A percentile compares a stretch with the other conserved stretches of the same genome.
These are phyloP conservation scores for Pandemis heparana DNA, from an alignment of 2,888 invertebrate genomes.

Conservation along the genomic window DNA sequence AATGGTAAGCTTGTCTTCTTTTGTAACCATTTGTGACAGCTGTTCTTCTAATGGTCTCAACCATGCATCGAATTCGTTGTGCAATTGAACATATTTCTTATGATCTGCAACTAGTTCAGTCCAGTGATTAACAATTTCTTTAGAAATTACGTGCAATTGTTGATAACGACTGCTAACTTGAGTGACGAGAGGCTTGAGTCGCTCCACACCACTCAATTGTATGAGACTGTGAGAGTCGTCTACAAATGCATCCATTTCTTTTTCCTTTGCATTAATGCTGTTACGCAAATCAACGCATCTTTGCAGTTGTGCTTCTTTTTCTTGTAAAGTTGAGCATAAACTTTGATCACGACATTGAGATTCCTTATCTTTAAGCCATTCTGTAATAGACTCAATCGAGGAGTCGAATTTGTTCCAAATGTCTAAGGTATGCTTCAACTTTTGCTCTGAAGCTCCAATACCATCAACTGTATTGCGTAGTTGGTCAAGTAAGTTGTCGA, in stretches of 20 bases:
- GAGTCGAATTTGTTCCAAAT: constrained; percentile 96
- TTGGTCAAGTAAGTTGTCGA: constrained; percentile 88
- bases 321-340: constrained; percentile 91
- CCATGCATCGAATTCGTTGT: constrained; percentile 92
- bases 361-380: constrained; percentile 95
- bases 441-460: constrained; percentile 89
- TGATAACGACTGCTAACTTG: constrained; percentile 96
- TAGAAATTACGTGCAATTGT: constrained; percentile 91
- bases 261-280: constrained; percentile 92
- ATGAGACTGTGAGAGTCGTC: constrained; percentile 95
- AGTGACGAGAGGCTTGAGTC: constrained; percentile 93
- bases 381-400: constrained; percentile 91
- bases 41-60: constrained; percentile 90
- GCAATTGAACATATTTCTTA: constrained; percentile 90
- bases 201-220: constrained; percentile 93
- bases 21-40: constrained; percentile 86
- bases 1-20: constrained; percentile 88
- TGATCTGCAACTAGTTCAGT: constrained; percentile 94
- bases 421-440: constrained; percentile 90
- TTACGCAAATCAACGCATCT: constrained; percentile 91
- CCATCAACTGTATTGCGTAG: constrained; percentile 88
- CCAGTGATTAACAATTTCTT: constrained; percentile 95
- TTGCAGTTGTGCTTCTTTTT: constrained; percentile 92
- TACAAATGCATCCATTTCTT: constrained; percentile 94
- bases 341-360: constrained; percentile 94